These are phyloP conservation scores for Leptoteleia sp. DNA, from an alignment of 1,140 invertebrate genomes.

Conservation along the genomic window DNA sequence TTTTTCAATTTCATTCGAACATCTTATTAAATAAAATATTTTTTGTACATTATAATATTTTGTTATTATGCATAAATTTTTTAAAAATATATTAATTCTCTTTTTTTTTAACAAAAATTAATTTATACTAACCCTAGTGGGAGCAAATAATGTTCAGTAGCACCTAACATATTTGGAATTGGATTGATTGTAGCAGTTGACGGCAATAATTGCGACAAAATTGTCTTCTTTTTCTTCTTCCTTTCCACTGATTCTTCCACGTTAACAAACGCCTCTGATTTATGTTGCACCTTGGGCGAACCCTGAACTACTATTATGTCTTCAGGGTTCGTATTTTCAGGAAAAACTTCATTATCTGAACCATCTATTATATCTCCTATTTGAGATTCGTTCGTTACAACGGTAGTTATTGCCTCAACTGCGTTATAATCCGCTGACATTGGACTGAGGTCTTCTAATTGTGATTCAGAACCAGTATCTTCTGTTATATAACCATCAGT, in stretches of 20 bases:
- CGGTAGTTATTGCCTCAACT: slow-evolving; percentile 72
- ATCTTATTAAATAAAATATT: too few relatives aligned
- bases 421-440: slow-evolving; percentile 79
- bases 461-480: slow-evolving; percentile 76
- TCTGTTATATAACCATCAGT: slow-evolving; percentile 78
- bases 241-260: slow-evolving; percentile 81
- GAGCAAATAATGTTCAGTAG: slow-evolving; percentile 77
- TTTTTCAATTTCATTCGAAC: too few relatives aligned
- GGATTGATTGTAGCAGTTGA: slow-evolving; percentile 79
- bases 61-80: neutral
- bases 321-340: slow-evolving; percentile 72
- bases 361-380: slow-evolving; percentile 67
- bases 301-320: slow-evolving; percentile 73
- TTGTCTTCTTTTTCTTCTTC: slow-evolving; percentile 86
- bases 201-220: slow-evolving; percentile 86
- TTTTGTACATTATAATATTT: too few relatives aligned
- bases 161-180: slow-evolving; percentile 79
- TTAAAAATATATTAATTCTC: neutral
- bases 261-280: slow-evolving; percentile 77
- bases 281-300: slow-evolving; percentile 78
- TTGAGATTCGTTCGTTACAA: slow-evolving; percentile 51
- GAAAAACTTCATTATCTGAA: slow-evolving; percentile 71
- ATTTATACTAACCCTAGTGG: slow-evolving; percentile 79
- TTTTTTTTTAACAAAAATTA: too few relatives aligned
- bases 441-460: slow-evolving; percentile 76